Evolutionary conservation across 2,888 invertebrate genomes (phyloP).

Genomic region (Clivina fossor): DNA sequence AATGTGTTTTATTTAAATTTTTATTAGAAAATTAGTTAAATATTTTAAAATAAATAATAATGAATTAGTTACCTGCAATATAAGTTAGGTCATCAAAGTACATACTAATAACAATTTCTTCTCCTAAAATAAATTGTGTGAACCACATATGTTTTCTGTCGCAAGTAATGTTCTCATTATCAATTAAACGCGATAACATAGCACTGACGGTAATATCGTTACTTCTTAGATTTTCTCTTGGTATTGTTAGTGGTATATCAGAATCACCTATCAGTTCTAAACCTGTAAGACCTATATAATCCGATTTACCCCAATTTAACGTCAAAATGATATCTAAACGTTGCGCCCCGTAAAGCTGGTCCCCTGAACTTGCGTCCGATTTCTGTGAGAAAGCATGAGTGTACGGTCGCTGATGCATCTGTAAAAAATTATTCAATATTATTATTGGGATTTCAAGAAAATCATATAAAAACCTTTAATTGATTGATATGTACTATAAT

Average conservation of each 20-base stretch:
- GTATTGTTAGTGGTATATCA: slow-evolving; percentile 43
- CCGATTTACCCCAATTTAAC: slow-evolving; percentile 66
- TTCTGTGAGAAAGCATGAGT: slow-evolving; percentile 29
- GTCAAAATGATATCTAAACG: slow-evolving; percentile 59
- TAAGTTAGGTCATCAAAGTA: slow-evolving; percentile 46
- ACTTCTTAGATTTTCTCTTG: slow-evolving; percentile 44
- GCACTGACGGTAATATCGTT: slow-evolving; percentile 45
- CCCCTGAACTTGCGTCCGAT: not conserved
- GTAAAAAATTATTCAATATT: no score
- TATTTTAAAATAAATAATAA: slow-evolving; percentile 1
- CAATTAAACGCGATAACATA: slow-evolving; percentile 61
- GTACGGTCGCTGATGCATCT: slow-evolving; percentile 23
- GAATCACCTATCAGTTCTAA: slow-evolving; percentile 57
- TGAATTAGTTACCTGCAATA: slow-evolving; percentile 44
- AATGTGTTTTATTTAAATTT: no score
- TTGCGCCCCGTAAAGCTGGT: slow-evolving; percentile 45
- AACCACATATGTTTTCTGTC: slow-evolving; percentile 70
- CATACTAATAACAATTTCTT: slow-evolving; percentile 45
- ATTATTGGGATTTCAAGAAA: not conserved
- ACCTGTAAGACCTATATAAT: slow-evolving; percentile 64
- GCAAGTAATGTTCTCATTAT: slow-evolving; percentile 69
- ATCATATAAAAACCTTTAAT: not conserved
- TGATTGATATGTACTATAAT: no score
- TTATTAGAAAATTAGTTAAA: slow-evolving; percentile 1
- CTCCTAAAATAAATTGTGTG: slow-evolving; percentile 48